Base-by-base conservation (phyloP, 2,888 invertebrate species). In the Eupithecia pulchellata region DNA sequence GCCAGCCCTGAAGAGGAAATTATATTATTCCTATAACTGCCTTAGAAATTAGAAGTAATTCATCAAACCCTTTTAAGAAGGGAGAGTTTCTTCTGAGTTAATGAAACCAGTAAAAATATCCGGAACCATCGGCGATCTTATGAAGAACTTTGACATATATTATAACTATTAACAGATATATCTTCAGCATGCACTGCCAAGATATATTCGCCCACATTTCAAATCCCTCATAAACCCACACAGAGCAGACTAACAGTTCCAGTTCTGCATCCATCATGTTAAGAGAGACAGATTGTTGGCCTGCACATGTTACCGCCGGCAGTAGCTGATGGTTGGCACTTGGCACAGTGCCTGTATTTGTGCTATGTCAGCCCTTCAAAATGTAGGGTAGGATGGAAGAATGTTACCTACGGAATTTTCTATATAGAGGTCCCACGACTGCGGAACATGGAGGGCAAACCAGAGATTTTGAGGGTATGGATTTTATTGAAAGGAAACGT, bases 331-430 rank as follows among this genome's bases (percentile, higher is more conserved):
- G 52, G 70, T 62, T 72, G 74, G 55, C 73, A 74, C 29, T 67
- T 71, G 71, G 71, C 71, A 71, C 13, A 13, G n/a, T 68, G 72
- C 72, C 72, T 68, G 58, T n/a, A 36, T 58, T 58, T n/a, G 32
- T 17, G 30, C 30, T 58, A 32, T 58, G 64, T 58, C 75, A 77
- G 73, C 74, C 69, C 68, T 70, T 8, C 25, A 69, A 75, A 74
- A 76, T 76, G 68, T 74, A 68, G 67, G 66, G 70, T 63, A 66
- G 72, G 73, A 42, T 8, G 42, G 8, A n/a, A n/a, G n/a, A n/a
- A n/a, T n/a, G n/a, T n/a, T n/a, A n/a, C n/a, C n/a, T n/a, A n/a
- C n/a, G n/a, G n/a, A n/a, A n/a, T n/a, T n/a, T n/a, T n/a, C n/a
- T n/a, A n/a, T n/a, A n/a, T n/a, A n/a, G n/a, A n/a, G n/a, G n/a